These are phyloP conservation scores for Patella pellucida DNA, from an alignment of 2,888 invertebrate species.

Conservation along the genomic window DNA sequence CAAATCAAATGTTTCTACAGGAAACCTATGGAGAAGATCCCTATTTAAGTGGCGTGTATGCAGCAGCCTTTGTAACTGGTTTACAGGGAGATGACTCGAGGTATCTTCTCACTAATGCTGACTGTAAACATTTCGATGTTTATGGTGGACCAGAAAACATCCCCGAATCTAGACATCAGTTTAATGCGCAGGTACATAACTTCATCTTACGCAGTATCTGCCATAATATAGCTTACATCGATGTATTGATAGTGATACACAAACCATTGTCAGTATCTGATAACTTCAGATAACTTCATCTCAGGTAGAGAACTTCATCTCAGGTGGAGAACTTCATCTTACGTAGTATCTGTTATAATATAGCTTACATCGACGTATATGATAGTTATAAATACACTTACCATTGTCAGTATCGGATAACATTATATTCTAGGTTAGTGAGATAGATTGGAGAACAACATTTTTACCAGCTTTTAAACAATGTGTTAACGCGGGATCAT, in stretches of 20 bases:
- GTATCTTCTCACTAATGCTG: slow-evolving; percentile 54
- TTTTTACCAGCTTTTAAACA: slow-evolving; percentile 49
- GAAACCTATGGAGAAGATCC: slow-evolving; percentile 66
- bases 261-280: too few species aligned
- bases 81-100: slow-evolving; percentile 53
- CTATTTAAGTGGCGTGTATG: slow-evolving; percentile 48
- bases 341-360: too few species aligned
- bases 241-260: too few species aligned
- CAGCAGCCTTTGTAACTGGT: slow-evolving; percentile 49
- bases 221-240: too few species aligned
- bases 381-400: too few species aligned
- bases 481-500: slow-evolving; percentile 51
- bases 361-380: too few species aligned
- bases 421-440: slow-evolving; percentile 48
- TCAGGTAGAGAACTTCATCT: too few species aligned
- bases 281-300: too few species aligned
- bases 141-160: slow-evolving; percentile 65
- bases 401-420: too few species aligned
- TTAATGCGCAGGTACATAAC: slow-evolving; percentile 50
- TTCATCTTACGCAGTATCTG: too few species aligned
- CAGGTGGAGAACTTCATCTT: too few species aligned
- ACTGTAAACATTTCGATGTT: slow-evolving; percentile 65
- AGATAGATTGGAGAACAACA: slow-evolving; percentile 51
- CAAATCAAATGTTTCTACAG: slow-evolving; percentile 30
- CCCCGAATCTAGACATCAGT: slow-evolving; percentile 44